Conservation (phyloP, 2,888 invertebrate species). For the Eupithecia dodoneata region DNA sequence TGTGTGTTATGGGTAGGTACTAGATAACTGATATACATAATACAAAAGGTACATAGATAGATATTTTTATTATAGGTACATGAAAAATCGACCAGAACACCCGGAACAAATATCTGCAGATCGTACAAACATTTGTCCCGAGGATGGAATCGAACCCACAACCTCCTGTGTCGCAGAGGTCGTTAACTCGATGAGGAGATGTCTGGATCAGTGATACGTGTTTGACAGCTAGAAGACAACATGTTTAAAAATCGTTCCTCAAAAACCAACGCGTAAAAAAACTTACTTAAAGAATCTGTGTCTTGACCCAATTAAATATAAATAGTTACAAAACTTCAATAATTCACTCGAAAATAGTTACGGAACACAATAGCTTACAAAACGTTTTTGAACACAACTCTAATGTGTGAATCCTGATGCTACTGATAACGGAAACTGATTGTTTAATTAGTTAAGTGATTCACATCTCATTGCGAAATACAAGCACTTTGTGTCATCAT, state of each 20-base stretch:
- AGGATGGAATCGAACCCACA: too few relatives aligned
- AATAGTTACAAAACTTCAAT: conserved; percentile 35
- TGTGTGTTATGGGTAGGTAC: too few relatives aligned
- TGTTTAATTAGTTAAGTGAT: conserved; percentile 11
- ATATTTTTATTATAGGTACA: too few relatives aligned
- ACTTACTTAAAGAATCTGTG: neutral
- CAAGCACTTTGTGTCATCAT: neutral
- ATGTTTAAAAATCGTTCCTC: neutral
- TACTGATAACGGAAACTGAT: conserved; percentile 10
- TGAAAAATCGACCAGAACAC: too few relatives aligned
- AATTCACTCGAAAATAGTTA: conserved; percentile 30
- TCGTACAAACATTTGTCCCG: too few relatives aligned
- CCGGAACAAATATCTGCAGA: too few relatives aligned
- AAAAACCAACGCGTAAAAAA: neutral
- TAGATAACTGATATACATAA: too few relatives aligned
- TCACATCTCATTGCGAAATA: neutral
- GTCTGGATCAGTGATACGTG: too few relatives aligned
- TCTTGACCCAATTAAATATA: conserved; percentile 4
- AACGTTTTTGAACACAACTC: conserved; percentile 12
- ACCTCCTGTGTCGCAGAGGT: too few relatives aligned
- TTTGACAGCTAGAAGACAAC: neutral
- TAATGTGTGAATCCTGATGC: conserved; percentile 31
- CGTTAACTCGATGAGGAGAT: too few relatives aligned
- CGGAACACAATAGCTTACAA: conserved; percentile 37
- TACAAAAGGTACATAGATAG: too few relatives aligned